Conservation (phyloP, 2,888 invertebrate species). For the Paralinhomoeus sp. region DNA sequence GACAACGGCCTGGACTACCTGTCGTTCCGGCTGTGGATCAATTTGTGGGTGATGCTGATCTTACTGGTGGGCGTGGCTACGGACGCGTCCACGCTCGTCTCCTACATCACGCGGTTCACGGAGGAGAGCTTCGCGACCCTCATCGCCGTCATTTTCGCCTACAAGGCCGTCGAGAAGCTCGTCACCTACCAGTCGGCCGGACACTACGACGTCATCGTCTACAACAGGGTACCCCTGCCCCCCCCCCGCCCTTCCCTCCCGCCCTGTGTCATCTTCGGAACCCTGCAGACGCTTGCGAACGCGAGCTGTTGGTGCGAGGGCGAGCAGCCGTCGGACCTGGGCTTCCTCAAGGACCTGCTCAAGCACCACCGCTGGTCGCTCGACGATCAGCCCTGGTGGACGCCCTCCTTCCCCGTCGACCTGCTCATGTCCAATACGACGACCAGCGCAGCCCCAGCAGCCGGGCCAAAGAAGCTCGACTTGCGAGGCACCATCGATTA, state of each 20-base stretch:
- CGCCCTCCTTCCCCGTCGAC: not conserved
- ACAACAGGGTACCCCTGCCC: too few relatives aligned
- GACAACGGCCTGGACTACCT: conserved; percentile 4
- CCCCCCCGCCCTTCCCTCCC: too few relatives aligned
- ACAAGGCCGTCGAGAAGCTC: conserved; percentile 62
- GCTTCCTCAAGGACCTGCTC: not conserved
- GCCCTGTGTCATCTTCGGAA: too few relatives aligned
- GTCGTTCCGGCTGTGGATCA: conserved; percentile 19
- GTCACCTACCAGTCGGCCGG: too few relatives aligned
- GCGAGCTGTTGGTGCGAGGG: not conserved
- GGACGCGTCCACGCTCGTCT: conserved; percentile 57
- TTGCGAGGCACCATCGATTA: too few relatives aligned
- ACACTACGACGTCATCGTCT: conserved; percentile 3
- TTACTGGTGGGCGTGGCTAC: conserved; percentile 41
- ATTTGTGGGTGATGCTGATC: conserved; percentile 23
- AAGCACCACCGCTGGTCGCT: conserved; percentile 1
- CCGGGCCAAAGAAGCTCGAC: too few relatives aligned
- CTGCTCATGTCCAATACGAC: too few relatives aligned
- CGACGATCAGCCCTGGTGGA: not conserved
- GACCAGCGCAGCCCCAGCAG: too few relatives aligned
- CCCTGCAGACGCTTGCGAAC: conserved; percentile 6
- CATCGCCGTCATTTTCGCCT: conserved; percentile 83
- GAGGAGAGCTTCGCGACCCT: conserved; percentile 92
- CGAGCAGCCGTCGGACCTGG: not conserved
- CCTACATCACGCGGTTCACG: conserved; percentile 73